Evolutionary conservation across 2,113 vertebrate species (phyloP).

Genomic region (Xenopus laevis): DNA sequence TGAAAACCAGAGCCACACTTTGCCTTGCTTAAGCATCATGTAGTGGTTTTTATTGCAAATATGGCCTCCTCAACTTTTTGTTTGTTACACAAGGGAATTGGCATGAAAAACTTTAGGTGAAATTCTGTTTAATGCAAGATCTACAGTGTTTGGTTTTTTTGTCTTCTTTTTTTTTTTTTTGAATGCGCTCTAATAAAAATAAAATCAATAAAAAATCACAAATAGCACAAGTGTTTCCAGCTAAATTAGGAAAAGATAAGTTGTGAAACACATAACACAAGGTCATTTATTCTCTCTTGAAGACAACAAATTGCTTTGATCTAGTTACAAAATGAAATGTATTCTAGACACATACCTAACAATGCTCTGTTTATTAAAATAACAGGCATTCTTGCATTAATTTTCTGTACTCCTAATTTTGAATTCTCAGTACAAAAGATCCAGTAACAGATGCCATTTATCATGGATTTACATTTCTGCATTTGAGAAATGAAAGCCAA

Average conservation of each 20-base stretch:
- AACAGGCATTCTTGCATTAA: conserved; percentile 11
- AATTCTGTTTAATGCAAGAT: too few relatives aligned
- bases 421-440: not conserved
- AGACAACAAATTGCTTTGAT: not conserved
- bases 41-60: too few relatives aligned
- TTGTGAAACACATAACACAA: not conserved
- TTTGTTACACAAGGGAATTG: too few relatives aligned
- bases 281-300: conserved; percentile 24
- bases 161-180: not conserved
- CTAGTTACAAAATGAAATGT: not conserved
- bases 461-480: conserved; percentile 5
- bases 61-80: too few relatives aligned
- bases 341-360: conserved; percentile 2
- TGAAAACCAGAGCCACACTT: too few relatives aligned
- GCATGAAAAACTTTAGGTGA: too few relatives aligned
- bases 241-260: not conserved
- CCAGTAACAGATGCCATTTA: conserved; percentile 17
- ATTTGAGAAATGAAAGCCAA: conserved; percentile 58
- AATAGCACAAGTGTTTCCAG: not conserved
- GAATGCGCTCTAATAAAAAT: not conserved
- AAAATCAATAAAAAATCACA: not conserved
- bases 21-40: too few relatives aligned
- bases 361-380: conserved; percentile 8
- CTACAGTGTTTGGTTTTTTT: too few relatives aligned
- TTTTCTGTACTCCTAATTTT: not conserved